A percentile compares a stretch with the other conserved stretches of the same genome.
Conservation (phyloP, 2,888 invertebrate species). For the Nemotelus pantherinus region DNA sequence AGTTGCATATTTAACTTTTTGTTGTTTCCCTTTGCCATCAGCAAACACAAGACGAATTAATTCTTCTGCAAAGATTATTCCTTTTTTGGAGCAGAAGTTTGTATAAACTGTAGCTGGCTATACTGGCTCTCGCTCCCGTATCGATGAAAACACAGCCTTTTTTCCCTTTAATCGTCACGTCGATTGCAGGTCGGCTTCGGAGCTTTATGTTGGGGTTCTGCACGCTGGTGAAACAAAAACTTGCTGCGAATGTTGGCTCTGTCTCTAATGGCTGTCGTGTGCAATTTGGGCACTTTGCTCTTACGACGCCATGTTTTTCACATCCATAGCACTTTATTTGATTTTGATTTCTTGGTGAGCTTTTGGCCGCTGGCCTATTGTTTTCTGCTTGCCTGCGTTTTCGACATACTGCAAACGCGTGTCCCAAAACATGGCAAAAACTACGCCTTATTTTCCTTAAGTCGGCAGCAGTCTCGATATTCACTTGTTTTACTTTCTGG, state of each 20-base stretch:
- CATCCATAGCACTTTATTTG: slow-evolving; percentile 41
- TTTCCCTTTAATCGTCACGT: background rate
- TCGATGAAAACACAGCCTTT: background rate
- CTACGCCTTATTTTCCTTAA: background rate
- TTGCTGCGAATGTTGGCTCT: background rate
- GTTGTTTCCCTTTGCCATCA: slow-evolving; percentile 35
- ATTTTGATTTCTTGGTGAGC: background rate
- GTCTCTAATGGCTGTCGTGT: background rate
- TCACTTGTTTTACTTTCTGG: background rate
- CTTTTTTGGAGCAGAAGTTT: background rate
- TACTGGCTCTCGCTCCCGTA: slow-evolving; percentile 4
- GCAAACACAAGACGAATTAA: slow-evolving; percentile 33
- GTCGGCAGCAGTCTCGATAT: too few relatives aligned
- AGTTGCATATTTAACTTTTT: slow-evolving; percentile 10
- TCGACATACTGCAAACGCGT: background rate
- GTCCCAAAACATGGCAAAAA: background rate
- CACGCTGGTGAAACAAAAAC: background rate
- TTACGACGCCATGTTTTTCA: slow-evolving; percentile 15
- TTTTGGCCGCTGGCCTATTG: background rate
- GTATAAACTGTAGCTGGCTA: background rate
- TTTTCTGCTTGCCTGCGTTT: background rate
- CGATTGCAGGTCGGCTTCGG: slow-evolving; percentile 10
- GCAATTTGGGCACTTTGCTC: slow-evolving; percentile 41
- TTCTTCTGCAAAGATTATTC: background rate
- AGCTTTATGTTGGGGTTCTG: background rate